Percentiles rank a stretch among this genome's conserved stretches.
Evolutionary conservation across 2,888 invertebrate species (phyloP).

Genomic region (Biston stratarius): DNA sequence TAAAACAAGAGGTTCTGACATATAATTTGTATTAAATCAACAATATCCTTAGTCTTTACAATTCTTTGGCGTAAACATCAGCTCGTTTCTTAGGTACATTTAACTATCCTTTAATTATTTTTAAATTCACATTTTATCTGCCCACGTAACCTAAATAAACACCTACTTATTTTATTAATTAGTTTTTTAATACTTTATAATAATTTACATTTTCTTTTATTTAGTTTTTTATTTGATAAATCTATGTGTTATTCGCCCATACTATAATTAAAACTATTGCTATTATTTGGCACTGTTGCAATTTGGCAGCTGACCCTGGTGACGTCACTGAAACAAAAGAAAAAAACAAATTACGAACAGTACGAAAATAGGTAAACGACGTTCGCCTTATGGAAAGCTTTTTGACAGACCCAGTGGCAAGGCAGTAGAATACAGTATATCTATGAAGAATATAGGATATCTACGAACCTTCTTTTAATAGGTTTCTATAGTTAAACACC

Average conservation of each 20-base stretch:
- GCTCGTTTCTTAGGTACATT: slow-evolving; percentile 74
- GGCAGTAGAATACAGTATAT: too few species aligned
- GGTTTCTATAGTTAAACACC: too few species aligned
- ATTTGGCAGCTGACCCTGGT: slow-evolving; percentile 74
- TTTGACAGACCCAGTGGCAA: too few species aligned
- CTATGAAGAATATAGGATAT: too few species aligned
- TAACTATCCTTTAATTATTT: slow-evolving; percentile 61
- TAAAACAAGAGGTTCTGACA: slow-evolving; percentile 65
- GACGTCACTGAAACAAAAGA: slow-evolving; percentile 76
- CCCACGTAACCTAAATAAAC: slow-evolving; percentile 71
- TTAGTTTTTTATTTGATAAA: slow-evolving; percentile 41
- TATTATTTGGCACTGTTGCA: slow-evolving; percentile 74
- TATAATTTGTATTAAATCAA: slow-evolving; percentile 87
- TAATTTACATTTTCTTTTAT: slow-evolving; percentile 41
- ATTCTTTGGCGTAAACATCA: slow-evolving; percentile 81
- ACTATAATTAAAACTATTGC: slow-evolving; percentile 69
- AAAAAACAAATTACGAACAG: neutral
- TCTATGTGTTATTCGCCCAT: slow-evolving; percentile 77
- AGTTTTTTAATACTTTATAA: slow-evolving; percentile 55
- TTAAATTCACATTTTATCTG: slow-evolving; percentile 73
- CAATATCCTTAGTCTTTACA: slow-evolving; percentile 84
- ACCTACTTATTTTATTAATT: slow-evolving; percentile 66
- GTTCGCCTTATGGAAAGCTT: too few species aligned
- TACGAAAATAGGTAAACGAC: too few species aligned
- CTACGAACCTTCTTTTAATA: too few species aligned